Percentiles rank a stretch among this genome's conserved stretches.
Conservation (phyloP, 2,888 invertebrate genomes). For the Cephus rjabovi region DNA sequence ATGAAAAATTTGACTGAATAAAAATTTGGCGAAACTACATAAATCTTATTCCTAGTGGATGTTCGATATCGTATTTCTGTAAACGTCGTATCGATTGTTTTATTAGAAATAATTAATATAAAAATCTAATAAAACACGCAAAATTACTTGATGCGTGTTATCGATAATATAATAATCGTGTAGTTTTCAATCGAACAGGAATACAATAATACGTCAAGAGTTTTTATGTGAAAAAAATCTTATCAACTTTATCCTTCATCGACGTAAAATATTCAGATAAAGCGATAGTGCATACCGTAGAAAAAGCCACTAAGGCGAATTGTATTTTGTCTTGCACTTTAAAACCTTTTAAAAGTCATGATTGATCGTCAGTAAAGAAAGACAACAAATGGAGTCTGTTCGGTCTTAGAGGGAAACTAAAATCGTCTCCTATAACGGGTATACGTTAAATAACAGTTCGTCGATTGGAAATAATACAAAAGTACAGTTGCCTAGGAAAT, state of each 20-base stretch:
- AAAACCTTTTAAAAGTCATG: background rate
- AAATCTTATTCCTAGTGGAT: too few species aligned
- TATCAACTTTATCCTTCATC: background rate
- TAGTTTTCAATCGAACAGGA: background rate
- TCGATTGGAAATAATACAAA: too few species aligned
- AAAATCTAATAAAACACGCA: background rate
- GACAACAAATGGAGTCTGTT: background rate
- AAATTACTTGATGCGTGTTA: background rate
- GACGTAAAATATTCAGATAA: background rate
- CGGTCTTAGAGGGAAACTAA: background rate
- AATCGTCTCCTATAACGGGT: background rate
- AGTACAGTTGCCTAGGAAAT: background rate
- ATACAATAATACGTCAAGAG: background rate
- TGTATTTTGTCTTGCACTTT: background rate
- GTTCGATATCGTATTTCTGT: too few species aligned
- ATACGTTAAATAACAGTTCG: background rate
- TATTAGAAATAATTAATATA: too few species aligned
- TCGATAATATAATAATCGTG: background rate
- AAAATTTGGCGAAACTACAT: too few species aligned
- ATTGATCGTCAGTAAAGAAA: background rate
- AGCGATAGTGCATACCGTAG: background rate
- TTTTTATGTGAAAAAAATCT: background rate
- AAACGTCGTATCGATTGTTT: too few species aligned
- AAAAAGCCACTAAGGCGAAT: background rate
- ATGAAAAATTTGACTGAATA: too few species aligned